phyloP scores from a whole-genome alignment of 2,888 invertebrate species.

The Andrena minutula region DNA sequence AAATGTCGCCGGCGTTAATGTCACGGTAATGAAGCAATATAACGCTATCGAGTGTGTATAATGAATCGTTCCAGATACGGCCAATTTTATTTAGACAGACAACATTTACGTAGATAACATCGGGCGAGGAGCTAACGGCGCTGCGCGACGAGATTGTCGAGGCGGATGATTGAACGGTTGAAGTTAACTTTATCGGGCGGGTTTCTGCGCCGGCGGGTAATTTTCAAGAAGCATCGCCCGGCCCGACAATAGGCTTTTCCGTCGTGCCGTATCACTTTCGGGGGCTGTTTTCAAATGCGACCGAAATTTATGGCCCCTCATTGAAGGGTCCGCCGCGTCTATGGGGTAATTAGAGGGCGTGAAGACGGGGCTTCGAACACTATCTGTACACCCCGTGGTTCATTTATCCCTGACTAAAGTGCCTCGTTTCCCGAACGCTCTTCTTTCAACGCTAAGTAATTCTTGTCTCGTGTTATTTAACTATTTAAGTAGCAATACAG shows the following conservation, averaged over 20 bases:
- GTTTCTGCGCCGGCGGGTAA: slow-evolving; percentile 23
- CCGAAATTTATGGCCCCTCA: slow-evolving; percentile 79
- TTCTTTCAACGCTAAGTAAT: slow-evolving; percentile 19
- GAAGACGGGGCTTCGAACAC: slow-evolving; percentile 73
- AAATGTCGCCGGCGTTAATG: slow-evolving; percentile 53
- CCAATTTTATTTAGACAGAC: slow-evolving; percentile 19
- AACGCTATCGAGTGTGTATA: slow-evolving; percentile 28
- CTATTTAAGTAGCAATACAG: too few relatives aligned
- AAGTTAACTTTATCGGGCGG: slow-evolving; percentile 32
- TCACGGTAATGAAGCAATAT: slow-evolving; percentile 48
- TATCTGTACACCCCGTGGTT: slow-evolving; percentile 78
- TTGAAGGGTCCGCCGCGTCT: slow-evolving; percentile 77
- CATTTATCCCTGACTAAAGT: slow-evolving; percentile 69
- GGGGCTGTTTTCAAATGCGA: slow-evolving; percentile 76
- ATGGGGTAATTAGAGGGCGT: slow-evolving; percentile 85
- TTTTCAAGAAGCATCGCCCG: slow-evolving; percentile 38
- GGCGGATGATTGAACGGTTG: slow-evolving; percentile 20
- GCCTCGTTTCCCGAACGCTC: slow-evolving; percentile 55
- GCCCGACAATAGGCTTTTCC: slow-evolving; percentile 47
- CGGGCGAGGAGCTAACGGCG: background rate
- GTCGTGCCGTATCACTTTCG: slow-evolving; percentile 73
- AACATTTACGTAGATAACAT: slow-evolving; percentile 37
- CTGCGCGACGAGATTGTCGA: slow-evolving; percentile 16
- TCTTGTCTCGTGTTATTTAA: slow-evolving; percentile 3
- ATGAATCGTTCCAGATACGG: slow-evolving; percentile 36